These are phyloP conservation scores for Galaxea fascicularis DNA, from an alignment of 92 coral and sea anemone genomes.

Conservation along the genomic window DNA sequence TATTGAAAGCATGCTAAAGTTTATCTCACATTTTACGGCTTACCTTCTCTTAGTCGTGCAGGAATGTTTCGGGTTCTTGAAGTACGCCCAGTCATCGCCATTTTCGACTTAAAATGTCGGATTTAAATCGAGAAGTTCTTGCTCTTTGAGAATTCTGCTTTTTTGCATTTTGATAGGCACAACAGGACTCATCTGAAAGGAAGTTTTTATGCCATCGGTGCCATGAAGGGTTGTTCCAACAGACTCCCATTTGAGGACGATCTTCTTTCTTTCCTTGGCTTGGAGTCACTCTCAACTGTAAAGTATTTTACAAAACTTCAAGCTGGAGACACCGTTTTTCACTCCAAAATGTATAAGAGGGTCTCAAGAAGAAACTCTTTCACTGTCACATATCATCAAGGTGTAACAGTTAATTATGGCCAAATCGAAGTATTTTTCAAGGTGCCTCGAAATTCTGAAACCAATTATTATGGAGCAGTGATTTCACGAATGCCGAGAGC, in stretches of 20 bases:
- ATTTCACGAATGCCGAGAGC: conserved; percentile 32
- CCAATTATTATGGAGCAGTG: conserved; percentile 42
- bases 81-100: conserved; percentile 16
- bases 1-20: conserved; percentile 18
- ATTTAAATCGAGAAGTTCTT: conserved; percentile 12
- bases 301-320: conserved; percentile 53
- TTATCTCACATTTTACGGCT: background rate
- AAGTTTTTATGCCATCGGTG: conserved; percentile 32
- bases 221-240: conserved; percentile 17
- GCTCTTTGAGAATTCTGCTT: background rate
- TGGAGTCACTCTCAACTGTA: conserved; percentile 29
- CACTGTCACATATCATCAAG: conserved; percentile 45
- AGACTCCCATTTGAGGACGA: conserved; percentile 51
- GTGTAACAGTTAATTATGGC: conserved; percentile 28
- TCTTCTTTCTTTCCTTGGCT: conserved; percentile 36
- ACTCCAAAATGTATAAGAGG: conserved; percentile 48
- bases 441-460: conserved; percentile 18
- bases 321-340: conserved; percentile 41
- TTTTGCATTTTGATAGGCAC: conserved; percentile 16
- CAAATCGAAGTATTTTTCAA: conserved; percentile 48
- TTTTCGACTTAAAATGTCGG: conserved; percentile 18
- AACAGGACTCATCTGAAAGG: conserved; percentile 41
- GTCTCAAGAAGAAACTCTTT: conserved; percentile 51
- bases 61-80: conserved; percentile 10
- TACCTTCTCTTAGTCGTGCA: conserved; percentile 5